Conservation (phyloP, 2,888 invertebrate species). For the Monopis laevigella region DNA sequence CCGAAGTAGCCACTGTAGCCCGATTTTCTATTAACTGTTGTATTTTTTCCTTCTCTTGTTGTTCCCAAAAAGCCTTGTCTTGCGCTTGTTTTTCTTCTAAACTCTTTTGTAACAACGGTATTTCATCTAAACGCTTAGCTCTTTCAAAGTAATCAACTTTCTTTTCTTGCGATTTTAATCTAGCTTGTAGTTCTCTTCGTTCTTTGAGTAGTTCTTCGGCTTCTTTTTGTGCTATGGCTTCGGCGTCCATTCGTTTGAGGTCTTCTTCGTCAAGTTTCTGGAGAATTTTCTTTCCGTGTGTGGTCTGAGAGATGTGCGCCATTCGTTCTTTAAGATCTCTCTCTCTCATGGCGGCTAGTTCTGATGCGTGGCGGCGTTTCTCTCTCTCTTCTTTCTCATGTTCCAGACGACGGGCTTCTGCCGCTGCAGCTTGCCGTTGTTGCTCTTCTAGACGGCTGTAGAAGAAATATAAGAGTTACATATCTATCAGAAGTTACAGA, state of each 20-base stretch:
- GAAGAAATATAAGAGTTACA: too few species aligned
- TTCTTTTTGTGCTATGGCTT: conserved; percentile 92
- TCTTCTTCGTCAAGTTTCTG: conserved; percentile 89
- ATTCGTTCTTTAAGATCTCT: conserved; percentile 88
- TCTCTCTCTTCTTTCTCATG: conserved; percentile 91
- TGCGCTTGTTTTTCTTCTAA: conserved; percentile 85
- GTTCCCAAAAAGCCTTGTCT: conserved; percentile 92
- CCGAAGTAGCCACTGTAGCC: conserved; percentile 82
- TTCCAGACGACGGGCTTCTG: conserved; percentile 88
- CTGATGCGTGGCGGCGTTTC: conserved; percentile 83
- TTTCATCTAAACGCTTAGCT: conserved; percentile 95
- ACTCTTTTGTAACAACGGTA: conserved; percentile 87
- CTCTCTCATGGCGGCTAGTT: conserved; percentile 89
- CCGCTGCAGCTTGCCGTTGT: conserved; percentile 78
- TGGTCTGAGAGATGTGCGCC: conserved; percentile 91
- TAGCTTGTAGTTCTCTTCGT: conserved; percentile 89
- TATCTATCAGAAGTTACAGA: too few species aligned
- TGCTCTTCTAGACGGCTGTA: conserved; percentile 78
- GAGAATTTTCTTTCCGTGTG: conserved; percentile 90
- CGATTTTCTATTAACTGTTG: conserved; percentile 77
- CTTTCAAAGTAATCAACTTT: conserved; percentile 96
- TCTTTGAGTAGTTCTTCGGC: conserved; percentile 95
- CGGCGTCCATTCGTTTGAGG: conserved; percentile 92
- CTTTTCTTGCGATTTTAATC: conserved; percentile 95
- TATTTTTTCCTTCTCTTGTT: conserved; percentile 88